These are phyloP conservation scores for Plestiodon gilberti DNA, from an alignment of 2,113 vertebrate species.

Conservation along the genomic window DNA sequence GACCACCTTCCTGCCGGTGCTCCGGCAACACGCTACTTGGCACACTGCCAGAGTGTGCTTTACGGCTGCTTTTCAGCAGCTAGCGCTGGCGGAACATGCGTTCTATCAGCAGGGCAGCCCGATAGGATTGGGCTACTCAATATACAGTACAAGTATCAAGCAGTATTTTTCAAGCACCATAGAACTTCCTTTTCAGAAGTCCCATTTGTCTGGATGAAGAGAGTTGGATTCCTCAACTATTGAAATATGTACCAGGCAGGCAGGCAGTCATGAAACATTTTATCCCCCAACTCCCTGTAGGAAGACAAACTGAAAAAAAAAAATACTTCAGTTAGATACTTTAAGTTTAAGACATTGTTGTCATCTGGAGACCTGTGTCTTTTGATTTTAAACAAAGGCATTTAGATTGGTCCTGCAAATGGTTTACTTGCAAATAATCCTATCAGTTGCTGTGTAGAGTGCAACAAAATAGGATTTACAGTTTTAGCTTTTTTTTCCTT, in stretches of 20 bases:
- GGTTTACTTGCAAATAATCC: neutral
- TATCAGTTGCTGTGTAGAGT: neutral
- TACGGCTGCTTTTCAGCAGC: too few relatives aligned
- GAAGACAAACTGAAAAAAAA: neutral
- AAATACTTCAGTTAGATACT: neutral
- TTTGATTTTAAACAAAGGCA: neutral
- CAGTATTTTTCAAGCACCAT: neutral
- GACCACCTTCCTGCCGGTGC: too few relatives aligned
- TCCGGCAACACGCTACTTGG: too few relatives aligned
- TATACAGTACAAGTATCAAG: conserved; percentile 9
- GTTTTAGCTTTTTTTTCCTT: neutral
- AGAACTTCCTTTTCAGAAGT: neutral
- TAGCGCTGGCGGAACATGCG: too few relatives aligned
- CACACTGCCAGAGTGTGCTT: too few relatives aligned
- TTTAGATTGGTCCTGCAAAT: neutral
- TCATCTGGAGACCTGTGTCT: neutral
- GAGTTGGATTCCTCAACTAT: neutral
- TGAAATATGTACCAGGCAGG: neutral
- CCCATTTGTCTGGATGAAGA: neutral
- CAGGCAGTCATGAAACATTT: neutral
- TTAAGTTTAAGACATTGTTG: neutral
- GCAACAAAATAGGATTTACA: neutral
- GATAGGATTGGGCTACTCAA: too few relatives aligned
- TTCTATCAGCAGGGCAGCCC: too few relatives aligned
- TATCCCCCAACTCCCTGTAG: neutral